phyloP scores from a whole-genome alignment of 2,797 vertebrate genomes.

The Arnoldichthys spilopterus region DNA sequence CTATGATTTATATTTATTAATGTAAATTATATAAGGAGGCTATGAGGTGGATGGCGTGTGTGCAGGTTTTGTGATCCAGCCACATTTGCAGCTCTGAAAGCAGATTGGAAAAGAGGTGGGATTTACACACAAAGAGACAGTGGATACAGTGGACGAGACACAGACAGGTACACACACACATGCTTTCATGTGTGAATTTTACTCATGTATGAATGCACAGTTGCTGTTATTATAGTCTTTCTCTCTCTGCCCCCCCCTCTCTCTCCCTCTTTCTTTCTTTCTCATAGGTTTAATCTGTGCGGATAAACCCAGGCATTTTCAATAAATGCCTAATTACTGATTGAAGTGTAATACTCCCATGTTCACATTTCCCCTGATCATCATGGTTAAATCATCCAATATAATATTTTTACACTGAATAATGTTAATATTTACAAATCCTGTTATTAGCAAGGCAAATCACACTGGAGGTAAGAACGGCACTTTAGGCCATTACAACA shows the following conservation, averaged over 20 bases:
- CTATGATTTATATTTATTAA: neutral
- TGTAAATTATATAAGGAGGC: neutral
- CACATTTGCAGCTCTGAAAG: constrained; percentile 32
- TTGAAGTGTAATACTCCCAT: neutral
- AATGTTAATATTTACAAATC: constrained; percentile 23
- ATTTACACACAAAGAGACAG: constrained; percentile 44
- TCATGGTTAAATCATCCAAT: constrained; percentile 10
- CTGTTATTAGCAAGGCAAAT: constrained; percentile 30
- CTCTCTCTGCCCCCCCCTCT: neutral
- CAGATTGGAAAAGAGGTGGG: constrained; percentile 12
- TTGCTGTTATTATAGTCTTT: constrained; percentile 14
- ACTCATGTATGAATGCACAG: neutral
- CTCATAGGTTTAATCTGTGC: constrained; percentile 63
- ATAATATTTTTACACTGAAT: constrained; percentile 27
- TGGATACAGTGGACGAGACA: constrained; percentile 54
- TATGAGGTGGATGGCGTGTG: neutral
- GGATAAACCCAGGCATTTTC: constrained; percentile 33
- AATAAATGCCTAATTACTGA: constrained; percentile 33
- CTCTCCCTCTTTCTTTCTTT: constrained; percentile 22
- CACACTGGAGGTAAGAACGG: neutral
- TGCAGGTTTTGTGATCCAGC: constrained; percentile 60
- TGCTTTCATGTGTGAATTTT: neutral
- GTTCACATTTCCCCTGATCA: constrained; percentile 8
- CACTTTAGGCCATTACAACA: constrained; percentile 14
- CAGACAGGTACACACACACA: constrained; percentile 58